Percentiles rank a stretch among this genome's conserved stretches.
phyloP scores from a whole-genome alignment of 2,888 invertebrate species.

The Sphinx pinastri region DNA sequence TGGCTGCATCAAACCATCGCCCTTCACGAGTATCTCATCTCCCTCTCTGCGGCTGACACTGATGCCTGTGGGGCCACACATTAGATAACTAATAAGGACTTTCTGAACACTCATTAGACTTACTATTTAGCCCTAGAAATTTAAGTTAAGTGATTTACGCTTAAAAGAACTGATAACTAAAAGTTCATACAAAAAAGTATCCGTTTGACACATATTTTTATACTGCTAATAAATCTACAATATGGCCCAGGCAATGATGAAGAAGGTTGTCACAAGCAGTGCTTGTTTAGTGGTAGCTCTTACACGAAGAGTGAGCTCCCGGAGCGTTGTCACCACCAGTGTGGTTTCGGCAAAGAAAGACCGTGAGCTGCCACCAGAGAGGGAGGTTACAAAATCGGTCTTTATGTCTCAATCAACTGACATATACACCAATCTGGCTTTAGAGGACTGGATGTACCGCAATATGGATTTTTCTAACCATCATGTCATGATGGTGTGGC shows the following conservation, averaged over 20 bases:
- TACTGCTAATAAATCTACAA: constrained; percentile 46
- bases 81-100: constrained; percentile 60
- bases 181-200: constrained; percentile 81
- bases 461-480: constrained; percentile 93
- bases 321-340: constrained; percentile 59
- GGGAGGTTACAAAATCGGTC: constrained; percentile 91
- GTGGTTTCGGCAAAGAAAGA: constrained; percentile 60
- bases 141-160: constrained; percentile 55
- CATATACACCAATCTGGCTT: constrained; percentile 95
- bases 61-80: constrained; percentile 73
- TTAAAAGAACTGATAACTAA: constrained; percentile 58
- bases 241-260: constrained; percentile 80
- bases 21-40: constrained; percentile 93
- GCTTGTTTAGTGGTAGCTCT: constrained; percentile 70
- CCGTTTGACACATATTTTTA: constrained; percentile 53
- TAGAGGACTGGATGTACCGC: constrained; percentile 98
- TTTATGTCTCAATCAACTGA: constrained; percentile 96
- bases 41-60: constrained; percentile 90
- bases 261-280: constrained; percentile 68
- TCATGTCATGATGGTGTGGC: constrained; percentile 95
- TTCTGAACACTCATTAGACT: constrained; percentile 54
- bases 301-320: constrained; percentile 66
- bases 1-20: constrained; percentile 96
- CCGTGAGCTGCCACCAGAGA: constrained; percentile 61
- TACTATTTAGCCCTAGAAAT: constrained; percentile 39